A percentile compares a stretch with the other conserved stretches of the same genome.
These are phyloP conservation scores for Myrmecophaga tridactyla DNA, from an alignment of 2,113 vertebrate species.

Conservation along the genomic window DNA sequence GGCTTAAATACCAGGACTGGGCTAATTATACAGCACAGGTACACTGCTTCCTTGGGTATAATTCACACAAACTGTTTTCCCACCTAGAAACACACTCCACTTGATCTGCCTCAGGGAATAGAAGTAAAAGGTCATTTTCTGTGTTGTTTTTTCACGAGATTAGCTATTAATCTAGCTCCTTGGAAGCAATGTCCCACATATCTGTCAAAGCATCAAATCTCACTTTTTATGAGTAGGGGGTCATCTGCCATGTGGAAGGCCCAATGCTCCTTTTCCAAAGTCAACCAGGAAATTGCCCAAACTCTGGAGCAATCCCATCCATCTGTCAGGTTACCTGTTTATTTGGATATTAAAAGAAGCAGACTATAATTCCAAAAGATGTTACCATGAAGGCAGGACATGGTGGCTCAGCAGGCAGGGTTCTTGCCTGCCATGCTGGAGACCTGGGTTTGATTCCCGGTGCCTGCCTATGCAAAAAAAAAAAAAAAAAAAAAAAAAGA, in stretches of 20 bases:
- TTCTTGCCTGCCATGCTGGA: no score
- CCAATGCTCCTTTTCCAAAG: background rate
- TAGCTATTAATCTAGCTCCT: constrained; percentile 30
- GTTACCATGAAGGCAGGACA: no score
- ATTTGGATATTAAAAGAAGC: background rate
- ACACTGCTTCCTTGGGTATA: background rate
- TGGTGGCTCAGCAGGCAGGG: no score
- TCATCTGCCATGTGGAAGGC: background rate
- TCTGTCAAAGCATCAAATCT: background rate
- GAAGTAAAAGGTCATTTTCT: constrained; percentile 14
- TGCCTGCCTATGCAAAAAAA: no score
- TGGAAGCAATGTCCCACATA: background rate
- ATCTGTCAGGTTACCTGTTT: background rate
- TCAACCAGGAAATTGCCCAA: background rate
- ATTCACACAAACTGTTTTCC: constrained; percentile 31
- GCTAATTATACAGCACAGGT: background rate
- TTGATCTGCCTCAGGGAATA: constrained; percentile 37
- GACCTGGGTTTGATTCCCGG: no score
- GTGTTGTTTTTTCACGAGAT: background rate
- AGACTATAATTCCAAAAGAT: background rate
- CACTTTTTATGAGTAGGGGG: background rate
- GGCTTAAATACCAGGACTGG: background rate
- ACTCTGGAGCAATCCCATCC: background rate
- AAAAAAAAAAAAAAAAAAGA: background rate
- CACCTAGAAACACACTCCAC: constrained; percentile 29